Base-by-base conservation (phyloP, 1,140 invertebrate species). In the Artemia franciscana region DNA sequence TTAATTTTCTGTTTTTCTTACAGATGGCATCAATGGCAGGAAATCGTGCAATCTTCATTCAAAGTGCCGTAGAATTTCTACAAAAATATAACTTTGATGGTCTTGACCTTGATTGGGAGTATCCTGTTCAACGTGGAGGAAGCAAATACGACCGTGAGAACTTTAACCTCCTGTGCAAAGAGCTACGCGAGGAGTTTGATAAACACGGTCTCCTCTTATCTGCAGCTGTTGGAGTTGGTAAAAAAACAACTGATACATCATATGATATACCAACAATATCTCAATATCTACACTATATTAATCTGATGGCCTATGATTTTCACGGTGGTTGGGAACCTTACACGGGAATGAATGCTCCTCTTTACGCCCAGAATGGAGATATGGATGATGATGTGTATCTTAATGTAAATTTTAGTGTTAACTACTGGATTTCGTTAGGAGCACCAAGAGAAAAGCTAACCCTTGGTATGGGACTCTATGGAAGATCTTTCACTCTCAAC, bases 71-170 rank as follows among this genome's bases (percentile, higher is more conserved):
- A 0, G 64, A 72, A 0, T 82, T 84, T 65, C 60, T 84, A 0
- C 69, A 73, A 61, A 77, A 76, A n/a, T 77, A 86, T 67, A 73
- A 77, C 5, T 88, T 90, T 63, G 83, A 89, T 71, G 86, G 86
- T 0, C 74, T 90, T 1, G 85, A 89, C 69, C 21, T 89, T 12
- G 85, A 88, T 69, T 88, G 85, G 85, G 85, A 88, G 67, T 87
- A 86, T 68, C 85, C 84, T 0, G 77, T 73, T 12, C 78, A 81
- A 65, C 71, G 83, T 56, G 83, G 83, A 58, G 79, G 81, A 2
- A 72, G 74, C 5, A 62, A 77, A 2, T 59, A 25, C 57, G 68
- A 70, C 28, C 66, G 69, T 62, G 65, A 66, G 26, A 72, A 72
- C 58, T 72, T 70, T 58, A 67, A 70, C 15, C 51, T 58, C 7